phyloP scores from a whole-genome alignment of 2,888 invertebrate genomes.

The Noctuana brunneofusca region DNA sequence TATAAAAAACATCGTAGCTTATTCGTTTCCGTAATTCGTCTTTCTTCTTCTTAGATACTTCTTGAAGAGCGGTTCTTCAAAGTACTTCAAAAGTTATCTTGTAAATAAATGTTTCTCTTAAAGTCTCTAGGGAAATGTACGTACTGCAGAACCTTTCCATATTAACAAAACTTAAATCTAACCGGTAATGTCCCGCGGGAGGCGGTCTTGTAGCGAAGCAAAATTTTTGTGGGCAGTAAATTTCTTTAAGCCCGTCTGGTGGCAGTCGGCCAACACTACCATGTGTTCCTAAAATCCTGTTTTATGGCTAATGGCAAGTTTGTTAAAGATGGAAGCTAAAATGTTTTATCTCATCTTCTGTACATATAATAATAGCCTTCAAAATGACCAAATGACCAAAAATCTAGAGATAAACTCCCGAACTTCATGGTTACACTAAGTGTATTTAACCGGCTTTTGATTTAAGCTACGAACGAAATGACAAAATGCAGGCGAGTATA shows the following conservation, averaged over 20 bases:
- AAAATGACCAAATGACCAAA: not conserved
- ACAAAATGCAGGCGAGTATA: not conserved
- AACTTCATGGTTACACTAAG: not conserved
- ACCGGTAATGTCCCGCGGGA: constrained; percentile 53
- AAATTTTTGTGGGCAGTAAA: constrained; percentile 72
- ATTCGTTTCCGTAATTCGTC: not conserved
- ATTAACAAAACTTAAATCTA: constrained; percentile 73
- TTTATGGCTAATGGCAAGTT: constrained; percentile 53
- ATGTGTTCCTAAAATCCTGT: constrained; percentile 59
- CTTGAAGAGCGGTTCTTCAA: not conserved
- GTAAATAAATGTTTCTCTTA: constrained; percentile 50
- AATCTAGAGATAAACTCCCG: not conserved
- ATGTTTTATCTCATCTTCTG: not conserved
- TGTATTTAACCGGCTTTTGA: not conserved
- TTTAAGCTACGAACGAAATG: not conserved
- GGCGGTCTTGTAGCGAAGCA: constrained; percentile 48
- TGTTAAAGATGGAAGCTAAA: constrained; percentile 47
- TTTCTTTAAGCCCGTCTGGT: constrained; percentile 66
- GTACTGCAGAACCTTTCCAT: constrained; percentile 58
- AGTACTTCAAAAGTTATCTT: constrained; percentile 18
- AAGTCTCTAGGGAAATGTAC: constrained; percentile 61
- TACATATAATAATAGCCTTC: constrained; percentile 2
- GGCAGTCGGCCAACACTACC: constrained; percentile 65
- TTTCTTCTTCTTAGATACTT: too few relatives aligned
- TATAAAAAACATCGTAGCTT: not conserved